Evolutionary conservation across 2,888 invertebrate genomes (phyloP).

Genomic region (Torymus auratus): DNA sequence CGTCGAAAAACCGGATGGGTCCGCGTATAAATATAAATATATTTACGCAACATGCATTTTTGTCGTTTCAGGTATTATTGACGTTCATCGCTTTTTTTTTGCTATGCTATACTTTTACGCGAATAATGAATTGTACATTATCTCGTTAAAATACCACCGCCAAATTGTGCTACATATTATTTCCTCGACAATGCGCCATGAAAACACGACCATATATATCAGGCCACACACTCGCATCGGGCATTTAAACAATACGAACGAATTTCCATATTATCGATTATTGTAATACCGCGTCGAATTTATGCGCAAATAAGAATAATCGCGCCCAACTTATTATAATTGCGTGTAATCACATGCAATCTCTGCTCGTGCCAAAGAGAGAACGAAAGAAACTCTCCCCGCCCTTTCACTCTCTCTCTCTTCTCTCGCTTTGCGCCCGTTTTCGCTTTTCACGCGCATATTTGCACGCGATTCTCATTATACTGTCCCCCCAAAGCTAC

Average conservation of each 20-base stretch:
- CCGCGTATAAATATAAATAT: too few relatives aligned
- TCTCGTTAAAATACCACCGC: too few relatives aligned
- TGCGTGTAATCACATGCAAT: constrained; percentile 19
- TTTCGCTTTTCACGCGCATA: constrained; percentile 16
- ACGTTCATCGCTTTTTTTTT: too few relatives aligned
- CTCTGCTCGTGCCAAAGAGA: background rate
- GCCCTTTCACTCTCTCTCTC: constrained; percentile 16
- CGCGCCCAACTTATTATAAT: background rate
- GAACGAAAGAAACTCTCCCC: background rate
- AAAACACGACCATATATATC: too few relatives aligned
- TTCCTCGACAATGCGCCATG: too few relatives aligned
- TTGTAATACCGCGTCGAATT: background rate
- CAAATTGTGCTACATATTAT: too few relatives aligned
- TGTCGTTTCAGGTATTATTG: too few relatives aligned
- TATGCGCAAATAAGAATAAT: constrained; percentile 2
- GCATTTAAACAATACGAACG: background rate
- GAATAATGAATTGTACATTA: too few relatives aligned
- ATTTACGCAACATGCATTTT: too few relatives aligned
- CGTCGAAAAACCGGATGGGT: too few relatives aligned
- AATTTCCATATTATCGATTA: constrained; percentile 21
- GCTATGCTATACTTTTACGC: too few relatives aligned
- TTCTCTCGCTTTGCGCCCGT: background rate
- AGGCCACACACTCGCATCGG: too few relatives aligned
- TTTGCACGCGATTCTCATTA: constrained; percentile 26
- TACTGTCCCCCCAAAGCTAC: background rate